A percentile compares a stretch with the other conserved stretches of the same genome.
Evolutionary conservation across 2,888 invertebrate genomes (phyloP).

Genomic region (Parnassius glacialis): DNA sequence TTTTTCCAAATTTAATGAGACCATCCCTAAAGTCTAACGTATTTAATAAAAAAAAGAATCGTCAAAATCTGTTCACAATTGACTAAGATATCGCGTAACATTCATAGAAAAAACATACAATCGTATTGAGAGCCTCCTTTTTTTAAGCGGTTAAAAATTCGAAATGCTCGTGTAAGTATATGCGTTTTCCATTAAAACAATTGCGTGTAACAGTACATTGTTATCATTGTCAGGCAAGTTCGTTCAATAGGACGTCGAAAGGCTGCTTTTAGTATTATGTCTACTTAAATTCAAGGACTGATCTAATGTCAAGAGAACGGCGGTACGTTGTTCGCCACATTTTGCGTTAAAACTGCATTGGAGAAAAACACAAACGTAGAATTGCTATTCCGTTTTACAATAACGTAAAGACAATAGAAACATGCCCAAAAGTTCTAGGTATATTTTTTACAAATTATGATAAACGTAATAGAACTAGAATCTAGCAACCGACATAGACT

Average conservation of each 20-base stretch:
- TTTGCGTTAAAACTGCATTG: conserved; percentile 18
- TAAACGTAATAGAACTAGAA: too few relatives aligned
- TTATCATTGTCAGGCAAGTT: conserved; percentile 1
- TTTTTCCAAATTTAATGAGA: too few relatives aligned
- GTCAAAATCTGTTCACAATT: too few relatives aligned
- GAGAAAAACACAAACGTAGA: neutral
- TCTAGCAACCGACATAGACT: too few relatives aligned
- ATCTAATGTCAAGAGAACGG: conserved; percentile 27
- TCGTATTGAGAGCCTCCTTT: neutral
- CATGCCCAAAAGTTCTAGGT: too few relatives aligned
- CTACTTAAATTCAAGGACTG: conserved; percentile 25
- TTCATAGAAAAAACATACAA: too few relatives aligned
- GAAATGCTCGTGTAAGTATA: too few relatives aligned
- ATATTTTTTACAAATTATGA: too few relatives aligned
- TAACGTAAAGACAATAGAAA: too few relatives aligned
- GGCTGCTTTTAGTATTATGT: conserved; percentile 15
- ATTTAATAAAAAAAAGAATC: too few relatives aligned
- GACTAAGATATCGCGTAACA: too few relatives aligned
- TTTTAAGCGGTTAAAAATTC: neutral
- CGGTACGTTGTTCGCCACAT: conserved; percentile 6
- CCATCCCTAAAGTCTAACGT: too few relatives aligned
- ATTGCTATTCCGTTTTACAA: neutral
- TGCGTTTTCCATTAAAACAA: neutral
- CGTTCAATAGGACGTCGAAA: neutral
- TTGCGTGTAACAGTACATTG: conserved; percentile 4